Evolutionary conservation across 2,888 invertebrate species (phyloP), one percentile per base, ranked within the genome.

Genomic region (Cataglyphis altisquamis): DNA sequence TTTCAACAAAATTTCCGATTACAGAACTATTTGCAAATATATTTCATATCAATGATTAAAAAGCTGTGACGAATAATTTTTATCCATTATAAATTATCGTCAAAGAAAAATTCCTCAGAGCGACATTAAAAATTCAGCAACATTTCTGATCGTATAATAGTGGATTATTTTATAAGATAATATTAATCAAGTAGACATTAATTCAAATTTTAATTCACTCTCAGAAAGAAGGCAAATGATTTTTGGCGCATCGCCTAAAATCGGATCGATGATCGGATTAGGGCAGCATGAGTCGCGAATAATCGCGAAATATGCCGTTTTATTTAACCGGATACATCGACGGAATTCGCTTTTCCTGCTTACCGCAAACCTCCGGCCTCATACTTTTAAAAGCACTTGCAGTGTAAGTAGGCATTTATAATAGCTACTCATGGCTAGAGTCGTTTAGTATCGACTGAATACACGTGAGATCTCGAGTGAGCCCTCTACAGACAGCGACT

Each of bases 271-370:
- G 36, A 21, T 25, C 29, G 55, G 41, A 39, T 66, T 55, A 29
- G 15, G 10, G 4, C 41, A n/a, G 32, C 52, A 52, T 52, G 41
- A 55, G 41, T 57, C 55, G 41, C 70, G 32, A 36, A 32, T 45
- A 55, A 78, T 83, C 83, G 67, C 78, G 41, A 83, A 78, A 82
- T 86, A 6, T 48, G 87, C 87, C 41, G 32, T 32, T 68, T 21
- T 78, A 89, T 87, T 90, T 91, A 90, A 92, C 92, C 94, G 94
- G 93, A 94, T 92, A 90, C 93, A 83, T 86, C 84, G 89, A 91
- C 93, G 93, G 94, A 94, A 94, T 94, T 92, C 91, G 93, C 91
- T 80, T 94, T 94, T 94, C 94, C 94, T 94, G 94, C 94, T 94
- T 92, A 93, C 90, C 89, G 87, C 91, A 87, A 92, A 90, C 86